Base-by-base conservation (phyloP, 2,797 vertebrate species). In the Poecilia velifera region DNA sequence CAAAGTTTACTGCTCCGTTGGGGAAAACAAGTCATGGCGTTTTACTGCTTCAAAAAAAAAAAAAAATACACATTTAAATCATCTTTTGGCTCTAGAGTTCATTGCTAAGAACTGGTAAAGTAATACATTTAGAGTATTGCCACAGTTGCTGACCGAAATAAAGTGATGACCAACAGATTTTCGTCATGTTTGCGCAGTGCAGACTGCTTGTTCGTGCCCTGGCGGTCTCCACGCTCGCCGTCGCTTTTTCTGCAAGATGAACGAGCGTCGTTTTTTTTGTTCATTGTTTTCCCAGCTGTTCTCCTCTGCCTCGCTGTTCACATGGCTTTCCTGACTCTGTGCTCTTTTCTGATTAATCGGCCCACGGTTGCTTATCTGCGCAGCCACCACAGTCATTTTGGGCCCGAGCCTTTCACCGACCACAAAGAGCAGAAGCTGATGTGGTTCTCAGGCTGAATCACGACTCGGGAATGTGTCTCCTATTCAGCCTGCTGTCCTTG, bases 231-330 rank as follows among this genome's bases (percentile, higher is more conserved):
- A 72, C 75, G 59, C 72, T 46, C 43, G 2, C 80, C 57, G 81
- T 73, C 81, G 70, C 53, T 76, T 79, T 71, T 82, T 18, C 73
- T 59, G 41, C 43, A 80, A 64, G 51, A 75, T 20, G 34, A 73
- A 72, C 79, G 34, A 49, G 64, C 72, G 55, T 82, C 59, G 31
- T 7, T 41, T 7, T 73, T 59, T 82, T 45, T 76, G 72, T 78
- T 36, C 59, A 41, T 75, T 79, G 83, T 84, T 91, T 91, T 93
- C 87, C 81, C 87, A 90, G 86, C 90, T 92, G 91, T 82, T 81
- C 74, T 14, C 51, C 77, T 66, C 62, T 16, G 28, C 57, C 34
- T 66, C 34, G 9, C 62, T 39, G 34, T 22, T 66, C 59, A 64
- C 14, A 18, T 36, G 16, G 14, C 2, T 64, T 64, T 81, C 72